Percentiles rank a stretch among this genome's conserved stretches.
phyloP scores from a whole-genome alignment of 2,113 vertebrate genomes.

The Columbina picui region DNA sequence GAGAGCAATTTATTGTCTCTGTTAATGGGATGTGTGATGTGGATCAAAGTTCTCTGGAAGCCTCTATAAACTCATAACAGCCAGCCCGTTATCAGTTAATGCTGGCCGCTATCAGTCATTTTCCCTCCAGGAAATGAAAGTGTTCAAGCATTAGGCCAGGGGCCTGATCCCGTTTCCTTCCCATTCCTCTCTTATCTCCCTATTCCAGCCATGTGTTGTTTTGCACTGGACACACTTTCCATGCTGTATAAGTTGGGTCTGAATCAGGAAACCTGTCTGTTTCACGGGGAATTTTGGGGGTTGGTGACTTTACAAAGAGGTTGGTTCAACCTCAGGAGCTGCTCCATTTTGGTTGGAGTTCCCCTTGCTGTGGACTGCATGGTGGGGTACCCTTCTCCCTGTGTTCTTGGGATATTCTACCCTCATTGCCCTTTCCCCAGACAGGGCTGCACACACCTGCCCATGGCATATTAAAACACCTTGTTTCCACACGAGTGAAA shows the following conservation, averaged over 20 bases:
- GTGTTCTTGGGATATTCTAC: not conserved
- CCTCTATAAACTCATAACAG: not conserved
- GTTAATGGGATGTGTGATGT: not conserved
- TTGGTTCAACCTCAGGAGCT: not conserved
- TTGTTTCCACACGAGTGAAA: not conserved
- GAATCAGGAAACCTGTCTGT: not conserved
- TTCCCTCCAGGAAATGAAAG: constrained; percentile 21
- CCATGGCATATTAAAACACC: accelerated
- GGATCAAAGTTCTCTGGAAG: constrained; percentile 24
- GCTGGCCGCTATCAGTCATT: not conserved
- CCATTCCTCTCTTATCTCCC: not conserved
- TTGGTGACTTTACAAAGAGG: not conserved
- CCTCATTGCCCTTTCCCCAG: not conserved
- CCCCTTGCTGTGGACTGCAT: accelerated
- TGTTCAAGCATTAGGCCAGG: not conserved
- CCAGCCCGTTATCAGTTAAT: not conserved
- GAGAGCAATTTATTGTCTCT: not conserved
- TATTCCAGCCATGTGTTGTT: not conserved
- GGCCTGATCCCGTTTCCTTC: not conserved
- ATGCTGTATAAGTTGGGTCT: accelerated
- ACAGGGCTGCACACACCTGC: not conserved
- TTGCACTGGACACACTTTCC: not conserved
- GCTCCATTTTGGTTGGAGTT: not conserved
- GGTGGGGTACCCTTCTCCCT: accelerated
- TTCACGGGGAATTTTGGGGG: not conserved